Conservation (phyloP, 2,888 invertebrate genomes). For the Agrochola lychnidis region DNA sequence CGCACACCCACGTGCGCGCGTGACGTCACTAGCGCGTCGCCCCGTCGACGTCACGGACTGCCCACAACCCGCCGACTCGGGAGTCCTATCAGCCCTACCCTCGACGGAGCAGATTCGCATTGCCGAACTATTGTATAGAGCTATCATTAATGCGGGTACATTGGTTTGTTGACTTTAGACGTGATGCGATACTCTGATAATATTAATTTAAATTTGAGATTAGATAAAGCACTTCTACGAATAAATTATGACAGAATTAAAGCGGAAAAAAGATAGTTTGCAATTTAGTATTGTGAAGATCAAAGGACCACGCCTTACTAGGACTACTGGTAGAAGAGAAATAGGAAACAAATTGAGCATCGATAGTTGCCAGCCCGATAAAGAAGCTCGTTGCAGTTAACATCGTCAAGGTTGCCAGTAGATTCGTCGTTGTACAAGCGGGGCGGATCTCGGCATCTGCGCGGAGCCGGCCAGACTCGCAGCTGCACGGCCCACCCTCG, state of each 20-base stretch:
- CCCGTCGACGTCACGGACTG: slow-evolving; percentile 82
- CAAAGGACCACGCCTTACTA: slow-evolving; percentile 5
- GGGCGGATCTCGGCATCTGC: slow-evolving; percentile 78
- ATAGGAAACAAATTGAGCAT: slow-evolving; percentile 10
- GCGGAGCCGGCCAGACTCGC: slow-evolving; percentile 72
- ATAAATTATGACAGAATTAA: slow-evolving; percentile 25
- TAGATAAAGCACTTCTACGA: slow-evolving; percentile 34
- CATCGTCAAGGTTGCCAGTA: slow-evolving; percentile 29
- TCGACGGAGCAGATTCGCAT: slow-evolving; percentile 38
- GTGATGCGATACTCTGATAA: slow-evolving; percentile 16
- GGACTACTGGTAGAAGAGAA: background rate
- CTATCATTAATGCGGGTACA: slow-evolving; percentile 32
- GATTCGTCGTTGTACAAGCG: slow-evolving; percentile 42
- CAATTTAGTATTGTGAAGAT: slow-evolving; percentile 1
- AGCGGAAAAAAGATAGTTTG: slow-evolving; percentile 17
- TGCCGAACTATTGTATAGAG: slow-evolving; percentile 16
- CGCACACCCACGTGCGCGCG: slow-evolving; percentile 86
- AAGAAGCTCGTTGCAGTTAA: slow-evolving; percentile 23
- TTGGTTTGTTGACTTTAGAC: slow-evolving; percentile 43
- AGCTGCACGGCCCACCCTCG: slow-evolving; percentile 78
- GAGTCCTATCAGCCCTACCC: slow-evolving; percentile 67
- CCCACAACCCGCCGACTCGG: slow-evolving; percentile 68
- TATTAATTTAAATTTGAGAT: slow-evolving; percentile 34
- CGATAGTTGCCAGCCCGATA: slow-evolving; percentile 8
- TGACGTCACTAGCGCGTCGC: slow-evolving; percentile 83